Evolutionary conservation across 1,140 invertebrate species (phyloP).

Genomic region (Heterodera schachtii): DNA sequence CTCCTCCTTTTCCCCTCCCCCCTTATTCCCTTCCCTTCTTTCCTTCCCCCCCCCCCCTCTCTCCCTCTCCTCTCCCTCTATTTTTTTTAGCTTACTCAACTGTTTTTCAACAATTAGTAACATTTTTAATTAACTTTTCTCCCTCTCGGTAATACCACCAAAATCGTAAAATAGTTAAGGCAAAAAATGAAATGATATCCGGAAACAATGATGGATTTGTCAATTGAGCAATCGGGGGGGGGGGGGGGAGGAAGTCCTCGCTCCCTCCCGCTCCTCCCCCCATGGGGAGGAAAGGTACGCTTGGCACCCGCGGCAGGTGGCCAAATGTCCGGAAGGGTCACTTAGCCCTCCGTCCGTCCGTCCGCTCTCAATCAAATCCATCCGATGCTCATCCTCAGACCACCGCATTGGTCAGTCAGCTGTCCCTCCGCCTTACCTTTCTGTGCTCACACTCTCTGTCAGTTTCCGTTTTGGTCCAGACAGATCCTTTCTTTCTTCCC

Average conservation of each 20-base stretch:
- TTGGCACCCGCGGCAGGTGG: background rate
- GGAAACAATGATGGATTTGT: background rate
- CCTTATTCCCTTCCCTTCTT: no score
- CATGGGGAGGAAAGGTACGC: no score
- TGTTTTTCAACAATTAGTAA: background rate
- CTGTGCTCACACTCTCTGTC: background rate
- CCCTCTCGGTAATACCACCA: background rate
- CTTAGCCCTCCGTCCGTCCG: background rate
- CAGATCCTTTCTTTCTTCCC: background rate
- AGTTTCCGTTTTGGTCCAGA: background rate
- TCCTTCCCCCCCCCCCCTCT: background rate
- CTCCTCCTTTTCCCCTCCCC: background rate
- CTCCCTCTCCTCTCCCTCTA: background rate
- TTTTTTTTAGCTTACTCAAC: background rate
- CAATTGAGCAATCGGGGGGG: background rate
- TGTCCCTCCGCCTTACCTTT: background rate
- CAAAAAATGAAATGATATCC: no score
- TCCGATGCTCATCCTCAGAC: background rate
- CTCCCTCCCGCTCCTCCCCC: no score
- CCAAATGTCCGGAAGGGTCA: background rate
- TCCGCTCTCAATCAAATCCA: slow-evolving; percentile 1
- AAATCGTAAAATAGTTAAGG: slow-evolving; percentile 4
- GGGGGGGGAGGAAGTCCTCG: no score
- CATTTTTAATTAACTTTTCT: background rate
- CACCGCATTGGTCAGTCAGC: background rate